phyloP scores from a whole-genome alignment of 2,113 vertebrate genomes.

The Xiphophorus maculatus region DNA sequence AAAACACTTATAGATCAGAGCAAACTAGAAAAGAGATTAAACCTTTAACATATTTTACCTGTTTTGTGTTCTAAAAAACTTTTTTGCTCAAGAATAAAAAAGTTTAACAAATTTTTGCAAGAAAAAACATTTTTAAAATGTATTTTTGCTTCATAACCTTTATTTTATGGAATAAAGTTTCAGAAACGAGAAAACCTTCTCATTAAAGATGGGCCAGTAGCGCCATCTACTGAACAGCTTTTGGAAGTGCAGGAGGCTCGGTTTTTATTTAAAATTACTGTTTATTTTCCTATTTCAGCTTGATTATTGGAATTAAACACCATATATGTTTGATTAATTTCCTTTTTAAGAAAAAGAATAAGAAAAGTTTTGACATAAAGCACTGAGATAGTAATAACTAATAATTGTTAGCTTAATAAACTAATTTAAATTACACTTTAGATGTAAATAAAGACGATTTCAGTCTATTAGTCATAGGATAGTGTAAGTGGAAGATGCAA shows the following conservation, averaged over 20 bases:
- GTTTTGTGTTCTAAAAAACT: neutral
- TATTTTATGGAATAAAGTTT: neutral
- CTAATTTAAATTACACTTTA: neutral
- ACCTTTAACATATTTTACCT: neutral
- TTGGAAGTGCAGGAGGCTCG: constrained; percentile 10
- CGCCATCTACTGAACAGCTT: constrained; percentile 33
- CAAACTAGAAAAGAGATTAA: no score
- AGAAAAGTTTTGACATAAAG: neutral
- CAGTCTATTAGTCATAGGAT: neutral
- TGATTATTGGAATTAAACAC: neutral
- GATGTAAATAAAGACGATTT: neutral
- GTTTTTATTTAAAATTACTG: neutral
- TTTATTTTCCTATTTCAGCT: neutral
- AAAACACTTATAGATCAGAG: neutral
- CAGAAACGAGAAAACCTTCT: neutral
- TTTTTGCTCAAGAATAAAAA: neutral
- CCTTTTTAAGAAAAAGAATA: neutral
- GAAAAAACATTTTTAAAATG: neutral
- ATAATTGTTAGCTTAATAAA: neutral
- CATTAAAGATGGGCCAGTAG: constrained; percentile 9
- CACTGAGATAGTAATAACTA: neutral
- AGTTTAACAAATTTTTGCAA: neutral
- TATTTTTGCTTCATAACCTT: neutral
- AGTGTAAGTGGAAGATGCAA: neutral
- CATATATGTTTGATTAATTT: no score